phyloP scores from a whole-genome alignment of 2,797 vertebrate genomes.

The Cyprinodon diabolis region DNA sequence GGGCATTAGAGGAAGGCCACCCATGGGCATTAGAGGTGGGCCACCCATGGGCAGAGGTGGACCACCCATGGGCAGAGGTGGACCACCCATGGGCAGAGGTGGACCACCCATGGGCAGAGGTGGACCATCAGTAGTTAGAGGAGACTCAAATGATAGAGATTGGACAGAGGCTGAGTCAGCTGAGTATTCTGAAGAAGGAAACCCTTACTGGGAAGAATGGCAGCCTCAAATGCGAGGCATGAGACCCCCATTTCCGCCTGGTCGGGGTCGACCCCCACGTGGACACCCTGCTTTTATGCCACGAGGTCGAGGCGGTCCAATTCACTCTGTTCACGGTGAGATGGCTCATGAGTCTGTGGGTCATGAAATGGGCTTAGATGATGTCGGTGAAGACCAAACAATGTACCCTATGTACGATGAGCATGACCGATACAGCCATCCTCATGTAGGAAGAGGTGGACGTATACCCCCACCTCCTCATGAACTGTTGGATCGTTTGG shows the following conservation, averaged over 20 bases:
- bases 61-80: constrained; percentile 41
- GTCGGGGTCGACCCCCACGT: constrained; percentile 74
- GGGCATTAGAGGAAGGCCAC: not conserved
- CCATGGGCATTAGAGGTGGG: not conserved
- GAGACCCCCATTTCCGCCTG: constrained; percentile 79
- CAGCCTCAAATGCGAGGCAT: constrained; percentile 80
- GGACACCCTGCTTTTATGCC: constrained; percentile 82
- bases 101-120: constrained; percentile 55
- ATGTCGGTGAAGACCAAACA: constrained; percentile 58
- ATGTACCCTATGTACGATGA: constrained; percentile 65
- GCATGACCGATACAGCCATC: constrained; percentile 68
- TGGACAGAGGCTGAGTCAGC: constrained; percentile 86
- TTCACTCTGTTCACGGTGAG: constrained; percentile 77
- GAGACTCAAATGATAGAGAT: constrained; percentile 75
- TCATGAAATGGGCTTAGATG: constrained; percentile 66
- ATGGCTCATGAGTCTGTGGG: constrained; percentile 66
- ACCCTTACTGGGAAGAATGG: constrained; percentile 86
- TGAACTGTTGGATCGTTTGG: constrained; percentile 65
- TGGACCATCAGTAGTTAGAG: constrained; percentile 43
- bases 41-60: constrained; percentile 2
- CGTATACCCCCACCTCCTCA: constrained; percentile 80
- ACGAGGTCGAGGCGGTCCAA: constrained; percentile 78
- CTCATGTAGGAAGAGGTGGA: constrained; percentile 78
- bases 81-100: constrained; percentile 71
- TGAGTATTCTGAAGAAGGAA: constrained; percentile 85